Base-by-base conservation (phyloP, 2,797 vertebrate genomes). In the Glyptemys insculpta region DNA sequence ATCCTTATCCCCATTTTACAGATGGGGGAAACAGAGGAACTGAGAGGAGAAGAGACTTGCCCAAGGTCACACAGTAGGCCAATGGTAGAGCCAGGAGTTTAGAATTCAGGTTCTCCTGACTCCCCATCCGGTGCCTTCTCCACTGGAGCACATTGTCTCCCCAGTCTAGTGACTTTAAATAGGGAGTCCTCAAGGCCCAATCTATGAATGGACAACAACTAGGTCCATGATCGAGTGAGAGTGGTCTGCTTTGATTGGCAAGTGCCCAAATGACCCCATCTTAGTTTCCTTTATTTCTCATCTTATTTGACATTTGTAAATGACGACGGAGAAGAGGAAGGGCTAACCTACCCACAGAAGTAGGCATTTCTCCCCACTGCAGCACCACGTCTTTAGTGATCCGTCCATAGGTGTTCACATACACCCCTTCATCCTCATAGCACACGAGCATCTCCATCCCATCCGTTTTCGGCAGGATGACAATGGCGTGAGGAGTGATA, bases 351-450 rank as follows among this genome's bases (percentile, higher is more conserved):
- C 99, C 99, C 98, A 99, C 99, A 29, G 99, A 99, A 91, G 99
- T 99, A 98, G 99, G 99, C 99, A 99, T 99, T 98, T 99, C 99
- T 98, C 99, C 99, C 99, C 99, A 99, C 98, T 99, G 99, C 95
- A 99, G 99, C 98, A 99, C 99, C 98, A 99, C 99, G 95, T 99
- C 99, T 98, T 99, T 99, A 96, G 99, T 99, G 98, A 99, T 99
- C 97, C 99, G 99, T 93, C 99, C 99, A 21, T 99, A 99, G 95
- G 99, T 99, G 98, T 99, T 99, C 86, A 99, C 99, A 44, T 99
- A 99, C 84, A 99, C 99, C 53, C 99, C 99, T 96, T 99, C 99
- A 90, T 99, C 99, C 98, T 99, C 99, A 97, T 99, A 99, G 98
- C 99, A 99, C 98, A 99, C 99, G 89, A 99, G 99, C 99, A 99